phyloP scores from a whole-genome alignment of 2,888 invertebrate species.

The Uropetala carovei region DNA sequence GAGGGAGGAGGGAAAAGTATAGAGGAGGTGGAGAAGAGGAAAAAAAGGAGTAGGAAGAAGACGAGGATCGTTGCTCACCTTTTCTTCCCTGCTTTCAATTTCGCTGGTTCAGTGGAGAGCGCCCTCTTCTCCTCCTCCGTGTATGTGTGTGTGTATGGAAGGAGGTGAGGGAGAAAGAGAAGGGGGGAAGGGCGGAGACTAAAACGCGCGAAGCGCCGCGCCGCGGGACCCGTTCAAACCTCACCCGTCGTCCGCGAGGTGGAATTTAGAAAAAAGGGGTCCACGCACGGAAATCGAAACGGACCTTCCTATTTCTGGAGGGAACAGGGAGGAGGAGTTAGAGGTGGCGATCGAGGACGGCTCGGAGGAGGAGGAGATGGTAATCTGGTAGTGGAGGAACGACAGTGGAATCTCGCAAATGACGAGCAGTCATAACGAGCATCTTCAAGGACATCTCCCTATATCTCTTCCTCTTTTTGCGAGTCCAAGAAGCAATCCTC shows the following conservation, averaged over 20 bases:
- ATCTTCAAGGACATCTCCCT: constrained; percentile 11
- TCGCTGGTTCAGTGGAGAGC: background rate
- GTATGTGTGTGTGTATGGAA: background rate
- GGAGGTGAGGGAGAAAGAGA: background rate
- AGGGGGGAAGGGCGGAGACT: background rate
- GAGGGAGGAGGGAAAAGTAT: background rate
- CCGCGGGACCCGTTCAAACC: too few relatives aligned
- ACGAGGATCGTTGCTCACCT: constrained; percentile 24
- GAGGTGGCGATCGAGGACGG: too few relatives aligned
- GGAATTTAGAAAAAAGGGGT: background rate
- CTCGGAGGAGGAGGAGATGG: too few relatives aligned
- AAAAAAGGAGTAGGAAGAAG: background rate
- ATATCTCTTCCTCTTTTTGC: too few relatives aligned
- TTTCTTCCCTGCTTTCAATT: constrained; percentile 1
- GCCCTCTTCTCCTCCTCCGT: background rate
- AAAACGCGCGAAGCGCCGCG: background rate
- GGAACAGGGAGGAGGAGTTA: too few relatives aligned
- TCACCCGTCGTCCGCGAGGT: background rate
- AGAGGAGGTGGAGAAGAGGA: background rate
- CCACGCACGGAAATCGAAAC: too few relatives aligned
- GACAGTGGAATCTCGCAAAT: too few relatives aligned
- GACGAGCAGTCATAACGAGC: background rate
- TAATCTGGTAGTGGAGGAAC: too few relatives aligned
- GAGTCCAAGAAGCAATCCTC: background rate
- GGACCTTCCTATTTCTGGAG: too few relatives aligned